Evolutionary conservation across 2,888 invertebrate genomes (phyloP), one percentile per base, ranked within the genome.

Genomic region (Gastracanthus pulcherrimus): DNA sequence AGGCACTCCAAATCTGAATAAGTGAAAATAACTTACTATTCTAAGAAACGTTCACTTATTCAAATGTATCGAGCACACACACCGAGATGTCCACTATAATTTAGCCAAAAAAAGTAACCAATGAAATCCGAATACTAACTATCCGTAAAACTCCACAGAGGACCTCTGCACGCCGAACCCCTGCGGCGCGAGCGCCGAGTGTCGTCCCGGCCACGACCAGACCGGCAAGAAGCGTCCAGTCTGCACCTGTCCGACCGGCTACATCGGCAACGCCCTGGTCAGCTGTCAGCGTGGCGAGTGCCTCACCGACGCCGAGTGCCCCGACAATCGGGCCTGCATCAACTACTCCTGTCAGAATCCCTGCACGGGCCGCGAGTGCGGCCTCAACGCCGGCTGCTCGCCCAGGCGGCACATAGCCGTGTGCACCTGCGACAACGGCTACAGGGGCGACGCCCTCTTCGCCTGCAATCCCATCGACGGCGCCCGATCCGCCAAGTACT

Each of bases 161-260:
- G 97, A 97, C 88, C 93, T 97, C 3, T 97, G 97, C 89, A 94
- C 94, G 84, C 97, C 97, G 0, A 97, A 97, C 92, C 97, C 97
- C n/a, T 97, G 97, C 86, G 97, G 97, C 55, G 92, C 92, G 16
- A 95, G 96, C 88, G 96, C 96, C 1, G 93, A 95, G 82, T 97
- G 97, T 88, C 94, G 95, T 23, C 97, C 97, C 0, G 97, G 97
- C 3, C 95, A 96, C 89, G 97, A 97, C 90, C 95, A 95, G 82
- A 94, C 95, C 6, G 96, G 96, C 60, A 94, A 95, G 76, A 97
- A 97, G 87, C 93, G 97, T 5, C 97, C 97, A 6, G 97, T 97
- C 62, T 97, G 97, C 89, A 97, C 96, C 11, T 97, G 97, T 88
- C 94, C 95, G 16, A 92, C 94, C 3, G 97, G 97, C 62, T 96